Evolutionary conservation across 2,797 vertebrate genomes (phyloP), one percentile per base, ranked within the genome.

Genomic region (Characodon lateralis): DNA sequence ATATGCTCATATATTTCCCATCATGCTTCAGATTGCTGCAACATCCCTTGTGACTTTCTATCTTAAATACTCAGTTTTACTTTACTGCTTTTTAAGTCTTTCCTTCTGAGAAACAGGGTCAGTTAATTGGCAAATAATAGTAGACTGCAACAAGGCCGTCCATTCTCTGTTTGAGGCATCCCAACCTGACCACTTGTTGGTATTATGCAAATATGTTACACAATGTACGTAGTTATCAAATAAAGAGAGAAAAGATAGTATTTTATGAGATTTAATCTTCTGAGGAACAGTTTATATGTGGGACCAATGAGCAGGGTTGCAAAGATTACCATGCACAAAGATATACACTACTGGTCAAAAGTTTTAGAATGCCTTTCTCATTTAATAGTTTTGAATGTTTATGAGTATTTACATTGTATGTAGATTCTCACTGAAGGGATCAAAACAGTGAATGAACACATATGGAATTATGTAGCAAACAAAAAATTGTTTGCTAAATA

Each of bases 131-230:
- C 53, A 5, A 58, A 58, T 10, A 14, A 41, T 55, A n/a, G 2
- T 39, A n/a, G 6, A 41, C 41, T 24, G 12, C n/a, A 24, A 5
- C 28, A 43, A 35, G 28, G 14, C 35, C 43, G 55, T 24, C 18
- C 14, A 58, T 16, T 43, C 35, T 71, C 46, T 24, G 28, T 53
- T 72, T 56, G 12, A 56, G 24, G 35, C 22, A 24, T 43, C 5
- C 9, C 13, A 24, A 56, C 14, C 26, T 22, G 48, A 9, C 48
- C 70, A 53, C 35, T 41, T 26, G 9, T 20, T 24, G 35, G 22
- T 56, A n/a, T n/a, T 41, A 72, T 72, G 31, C 31, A 72, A 72
- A 56, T 41, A 28, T 72, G 41, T 43, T 41, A 12, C 63, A 39
- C 13, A 31, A 63, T 31, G 59, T 35, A 35, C 3, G 35, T 28